Evolutionary conservation across 1,140 invertebrate genomes (phyloP), one percentile per base, ranked within the genome.

Genomic region (Chironomus striatipennis): DNA sequence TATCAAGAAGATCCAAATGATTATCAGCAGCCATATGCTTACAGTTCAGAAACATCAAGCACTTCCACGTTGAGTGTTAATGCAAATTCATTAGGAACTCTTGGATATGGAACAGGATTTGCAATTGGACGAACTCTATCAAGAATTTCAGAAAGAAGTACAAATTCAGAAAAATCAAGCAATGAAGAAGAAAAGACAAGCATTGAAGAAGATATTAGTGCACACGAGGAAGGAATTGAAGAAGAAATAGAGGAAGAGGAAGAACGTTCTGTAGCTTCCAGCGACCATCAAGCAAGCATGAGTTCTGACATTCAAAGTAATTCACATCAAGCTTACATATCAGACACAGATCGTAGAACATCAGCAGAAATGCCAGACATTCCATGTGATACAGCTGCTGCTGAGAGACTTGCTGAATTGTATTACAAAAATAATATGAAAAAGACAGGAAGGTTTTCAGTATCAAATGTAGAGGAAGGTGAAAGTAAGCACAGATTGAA

Each of bases 141-240:
- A 1, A 84, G 93, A 74, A 95, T 95, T 78, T 94, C 92, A 3
- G 93, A 95, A 83, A 85, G 92, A 21, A 94, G 92, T 76, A 94
- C 93, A 8, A 92, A 92, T 15, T 95, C 93, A 0, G 93, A 94
- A 78, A 90, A 91, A 79, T 90, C 89, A 73, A 87, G 85, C 76
- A 57, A 57, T 70, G 65, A 70, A 12, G 64, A 67, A 18, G 65
- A 70, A 21, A 85, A 86, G 79, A 86, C 88, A 2, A 91, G 90
- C 79, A 88, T 91, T 76, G 88, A 93, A 76, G 92, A 94, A 79
- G 92, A 94, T 82, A 92, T 92, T 0, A 93, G 92, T 42, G 90
- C 92, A 65, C 93, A 91, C 81, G 85, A 93, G 73, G 24, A 34
- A 34, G 24, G 24, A 34, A 34, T 34, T 34, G 24, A 34, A 5